Conservation (phyloP, 2,113 vertebrate species). For the Orientallactaga bullata region DNA sequence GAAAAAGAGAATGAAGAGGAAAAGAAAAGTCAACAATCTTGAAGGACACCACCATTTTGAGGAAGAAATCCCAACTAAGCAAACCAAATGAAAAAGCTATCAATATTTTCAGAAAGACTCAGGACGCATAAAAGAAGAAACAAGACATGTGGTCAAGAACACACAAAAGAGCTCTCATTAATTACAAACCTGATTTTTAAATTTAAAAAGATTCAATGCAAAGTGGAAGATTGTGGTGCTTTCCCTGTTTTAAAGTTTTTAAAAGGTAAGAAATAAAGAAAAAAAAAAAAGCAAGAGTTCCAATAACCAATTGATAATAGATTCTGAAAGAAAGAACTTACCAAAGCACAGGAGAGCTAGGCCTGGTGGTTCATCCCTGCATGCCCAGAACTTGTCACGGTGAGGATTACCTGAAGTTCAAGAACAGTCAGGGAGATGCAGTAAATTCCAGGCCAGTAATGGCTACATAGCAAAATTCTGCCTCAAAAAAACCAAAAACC, state of each 20-base stretch:
- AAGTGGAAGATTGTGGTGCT: not conserved
- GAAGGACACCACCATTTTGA: slow-evolving; percentile 9
- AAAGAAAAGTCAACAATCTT: not conserved
- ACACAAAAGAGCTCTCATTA: not conserved
- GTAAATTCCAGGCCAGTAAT: no score
- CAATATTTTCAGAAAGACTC: slow-evolving; percentile 44
- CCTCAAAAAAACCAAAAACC: not conserved
- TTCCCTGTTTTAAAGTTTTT: not conserved
- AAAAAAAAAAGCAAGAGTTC: not conserved
- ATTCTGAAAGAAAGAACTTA: not conserved
- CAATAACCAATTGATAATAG: not conserved
- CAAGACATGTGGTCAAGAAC: not conserved
- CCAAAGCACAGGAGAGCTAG: not conserved
- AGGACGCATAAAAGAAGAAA: not conserved
- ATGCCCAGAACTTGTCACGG: not conserved
- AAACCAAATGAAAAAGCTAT: slow-evolving; percentile 9
- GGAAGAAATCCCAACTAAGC: slow-evolving; percentile 16
- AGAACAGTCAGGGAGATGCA: not conserved
- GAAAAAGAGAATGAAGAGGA: not conserved
- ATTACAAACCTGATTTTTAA: not conserved
- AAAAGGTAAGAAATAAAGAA: not conserved
- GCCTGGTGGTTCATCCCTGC: not conserved
- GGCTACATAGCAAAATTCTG: not conserved
- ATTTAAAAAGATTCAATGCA: not conserved
- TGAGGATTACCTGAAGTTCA: not conserved